Base-by-base conservation (phyloP, 2,113 vertebrate species). In the Butorides virescens region DNA sequence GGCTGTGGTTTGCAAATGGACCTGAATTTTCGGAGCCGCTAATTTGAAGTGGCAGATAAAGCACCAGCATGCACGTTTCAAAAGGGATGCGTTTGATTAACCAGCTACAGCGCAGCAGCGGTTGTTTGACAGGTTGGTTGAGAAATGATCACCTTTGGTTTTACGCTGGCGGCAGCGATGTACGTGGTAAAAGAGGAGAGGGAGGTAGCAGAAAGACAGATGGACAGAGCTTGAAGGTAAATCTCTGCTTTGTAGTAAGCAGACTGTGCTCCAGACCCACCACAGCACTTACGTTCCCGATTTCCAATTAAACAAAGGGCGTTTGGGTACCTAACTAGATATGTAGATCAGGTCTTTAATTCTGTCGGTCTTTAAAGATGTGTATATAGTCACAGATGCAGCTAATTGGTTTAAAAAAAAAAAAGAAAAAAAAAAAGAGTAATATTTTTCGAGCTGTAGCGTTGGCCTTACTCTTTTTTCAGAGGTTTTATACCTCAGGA, bases 1-100 rank as follows among this genome's bases (percentile, higher is more conserved):
- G 88, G 25, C 83, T 58, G 61, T 49, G 47, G 66, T 87, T 97
- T 89, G 82, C 90, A 93, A 96, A 96, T 92, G 90, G 83, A 91
- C 68, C 71, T 81, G 72, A 73, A 78, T 95, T 95, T 92, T 93
- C 5, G 0, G 72, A 94, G 76, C 55, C 4, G 17, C 85, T 97
- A 91, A 97, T 96, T 44, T 80, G 83, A 93, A 72, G 83, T 88
- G 91, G 93, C 95, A 96, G 88, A 77, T 96, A 84, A 26, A 52
- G 46, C 74, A 84, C 73, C 55, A 32, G 81, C 34, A 1, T 29
- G 67, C 63, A 58, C 7, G 6, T 92, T 96, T 91, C 72, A 62
- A 56, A 89, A 87, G 49, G 82, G 66, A 58, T 0, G 0, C 3
- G 2, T 88, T 94, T 89, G 86, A 91, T 92, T 91, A 95, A 76